A percentile compares a stretch with the other conserved stretches of the same genome.
These are phyloP conservation scores for Neoascia interrupta DNA, from an alignment of 2,888 invertebrate genomes.

Conservation along the genomic window DNA sequence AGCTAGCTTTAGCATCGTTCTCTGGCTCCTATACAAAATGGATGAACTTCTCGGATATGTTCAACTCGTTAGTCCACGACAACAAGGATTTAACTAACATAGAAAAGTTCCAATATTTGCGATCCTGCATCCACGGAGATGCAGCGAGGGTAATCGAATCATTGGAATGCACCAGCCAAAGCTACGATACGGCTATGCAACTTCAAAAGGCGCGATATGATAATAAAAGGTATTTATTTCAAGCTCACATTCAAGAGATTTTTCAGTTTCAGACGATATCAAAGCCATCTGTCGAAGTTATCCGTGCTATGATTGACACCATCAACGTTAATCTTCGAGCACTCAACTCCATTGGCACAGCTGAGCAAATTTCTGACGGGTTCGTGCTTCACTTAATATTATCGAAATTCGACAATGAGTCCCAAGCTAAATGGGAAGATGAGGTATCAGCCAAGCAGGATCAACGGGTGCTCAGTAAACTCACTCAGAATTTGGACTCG, in stretches of 20 bases:
- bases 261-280: constrained; percentile 3
- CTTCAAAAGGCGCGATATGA: constrained; percentile 24
- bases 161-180: constrained; percentile 44
- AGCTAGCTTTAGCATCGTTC: constrained; percentile 40
- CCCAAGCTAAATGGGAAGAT: constrained; percentile 10
- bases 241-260: constrained; percentile 15
- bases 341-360: neutral
- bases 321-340: constrained; percentile 8
- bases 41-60: constrained; percentile 55
- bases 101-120: constrained; percentile 50
- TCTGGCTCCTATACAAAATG: constrained; percentile 42
- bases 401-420: neutral
- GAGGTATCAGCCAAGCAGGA: neutral
- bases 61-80: constrained; percentile 4
- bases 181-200: constrained; percentile 48
- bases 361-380: neutral
- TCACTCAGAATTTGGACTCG: no score
- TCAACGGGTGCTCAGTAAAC: no score
- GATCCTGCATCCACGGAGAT: constrained; percentile 29
- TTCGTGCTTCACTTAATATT: neutral
- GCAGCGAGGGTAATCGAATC: constrained; percentile 37
- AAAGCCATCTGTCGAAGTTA: constrained; percentile 5
- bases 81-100: constrained; percentile 23
- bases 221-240: constrained; percentile 16
- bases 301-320: constrained; percentile 19